These are phyloP conservation scores for Cremastobaeus sp. DNA, from an alignment of 2,888 invertebrate species.

Conservation along the genomic window DNA sequence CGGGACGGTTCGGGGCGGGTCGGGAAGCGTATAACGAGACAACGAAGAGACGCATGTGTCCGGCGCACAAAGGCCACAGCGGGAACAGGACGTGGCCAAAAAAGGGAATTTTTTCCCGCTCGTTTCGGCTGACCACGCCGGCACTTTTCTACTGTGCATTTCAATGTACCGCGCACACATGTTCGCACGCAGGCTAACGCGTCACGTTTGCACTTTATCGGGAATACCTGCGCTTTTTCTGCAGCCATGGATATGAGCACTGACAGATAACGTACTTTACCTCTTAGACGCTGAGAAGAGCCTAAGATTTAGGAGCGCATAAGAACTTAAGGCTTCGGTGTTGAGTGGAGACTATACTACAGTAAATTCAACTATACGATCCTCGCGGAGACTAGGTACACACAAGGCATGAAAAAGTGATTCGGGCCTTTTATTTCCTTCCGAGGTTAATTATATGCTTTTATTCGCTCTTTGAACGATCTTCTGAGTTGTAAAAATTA, in stretches of 20 bases:
- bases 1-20: slow-evolving; percentile 17
- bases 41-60: slow-evolving; percentile 47
- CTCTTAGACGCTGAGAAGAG: slow-evolving; percentile 52
- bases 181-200: slow-evolving; percentile 35
- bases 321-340: too few species aligned
- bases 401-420: too few species aligned
- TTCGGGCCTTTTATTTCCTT: too few species aligned
- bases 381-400: too few species aligned
- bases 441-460: too few species aligned
- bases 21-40: slow-evolving; percentile 49
- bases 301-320: too few species aligned
- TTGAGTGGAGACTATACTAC: too few species aligned
- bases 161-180: neutral
- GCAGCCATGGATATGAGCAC: slow-evolving; percentile 52
- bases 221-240: slow-evolving; percentile 57
- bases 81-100: slow-evolving; percentile 27
- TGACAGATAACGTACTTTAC: slow-evolving; percentile 57
- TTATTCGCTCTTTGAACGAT: too few species aligned
- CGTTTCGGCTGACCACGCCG: slow-evolving; percentile 55
- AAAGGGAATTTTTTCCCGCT: slow-evolving; percentile 15
- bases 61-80: slow-evolving; percentile 23
- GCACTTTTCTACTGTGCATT: slow-evolving; percentile 54
- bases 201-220: slow-evolving; percentile 61
- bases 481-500: too few species aligned
- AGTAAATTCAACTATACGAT: too few species aligned